phyloP scores from a whole-genome alignment of 2,113 vertebrate species.

The Leptobrachium ailaonicum region DNA sequence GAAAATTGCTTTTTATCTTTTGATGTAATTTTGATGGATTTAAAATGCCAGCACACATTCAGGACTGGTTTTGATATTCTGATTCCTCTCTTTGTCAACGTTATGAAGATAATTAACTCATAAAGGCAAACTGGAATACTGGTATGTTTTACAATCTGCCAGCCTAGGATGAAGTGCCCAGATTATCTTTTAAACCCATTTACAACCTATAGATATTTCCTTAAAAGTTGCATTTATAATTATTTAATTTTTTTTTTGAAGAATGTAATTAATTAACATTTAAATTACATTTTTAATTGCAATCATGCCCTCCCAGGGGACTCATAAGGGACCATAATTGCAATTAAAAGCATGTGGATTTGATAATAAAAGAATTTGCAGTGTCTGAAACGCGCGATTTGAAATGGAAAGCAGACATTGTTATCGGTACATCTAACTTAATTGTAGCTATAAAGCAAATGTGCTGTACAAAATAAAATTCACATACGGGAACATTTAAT shows the following conservation, averaged over 20 bases:
- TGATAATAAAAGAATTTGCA: slow-evolving; percentile 89
- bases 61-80: too few species aligned
- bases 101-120: too few species aligned
- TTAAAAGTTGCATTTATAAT: too few species aligned
- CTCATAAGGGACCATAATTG: slow-evolving; percentile 91
- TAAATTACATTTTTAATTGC: slow-evolving; percentile 97
- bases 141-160: too few species aligned
- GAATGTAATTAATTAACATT: slow-evolving; percentile 82
- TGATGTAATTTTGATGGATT: background rate
- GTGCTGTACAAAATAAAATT: slow-evolving; percentile 84
- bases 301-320: slow-evolving; percentile 91
- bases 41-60: background rate
- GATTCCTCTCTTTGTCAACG: too few species aligned
- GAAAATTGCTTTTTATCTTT: slow-evolving; percentile 4
- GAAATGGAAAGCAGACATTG: slow-evolving; percentile 83
- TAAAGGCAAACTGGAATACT: too few species aligned
- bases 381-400: slow-evolving; percentile 87
- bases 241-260: too few species aligned
- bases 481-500: slow-evolving; percentile 84
- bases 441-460: slow-evolving; percentile 86
- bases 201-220: too few species aligned
- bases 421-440: slow-evolving; percentile 78
- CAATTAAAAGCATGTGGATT: slow-evolving; percentile 95
- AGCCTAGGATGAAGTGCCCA: background rate
- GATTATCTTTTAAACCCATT: too few species aligned